phyloP scores from a whole-genome alignment of 2,888 invertebrate species.

The Stomorhina lunata region DNA sequence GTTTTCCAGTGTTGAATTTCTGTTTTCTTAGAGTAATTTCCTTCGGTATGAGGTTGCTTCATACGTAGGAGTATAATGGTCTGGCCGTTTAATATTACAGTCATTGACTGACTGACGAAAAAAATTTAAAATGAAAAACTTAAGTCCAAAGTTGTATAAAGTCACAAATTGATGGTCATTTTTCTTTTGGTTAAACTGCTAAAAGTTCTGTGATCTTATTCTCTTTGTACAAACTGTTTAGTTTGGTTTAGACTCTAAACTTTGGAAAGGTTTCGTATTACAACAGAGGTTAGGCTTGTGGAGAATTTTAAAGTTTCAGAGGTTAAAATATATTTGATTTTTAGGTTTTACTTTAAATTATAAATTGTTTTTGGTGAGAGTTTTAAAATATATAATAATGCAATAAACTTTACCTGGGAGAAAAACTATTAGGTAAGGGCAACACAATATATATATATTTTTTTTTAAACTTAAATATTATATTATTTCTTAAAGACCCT shows the following conservation, averaged over 20 bases:
- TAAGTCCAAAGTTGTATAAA: slow-evolving; percentile 1
- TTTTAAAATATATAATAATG: not conserved
- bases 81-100: slow-evolving; percentile 1
- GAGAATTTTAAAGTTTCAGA: slow-evolving; percentile 49
- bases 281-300: too few relatives aligned
- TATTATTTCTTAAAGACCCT: not conserved
- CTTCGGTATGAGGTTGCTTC: not conserved
- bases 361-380: not conserved
- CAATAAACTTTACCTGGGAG: not conserved
- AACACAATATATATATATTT: too few relatives aligned
- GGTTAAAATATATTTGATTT: slow-evolving; percentile 53
- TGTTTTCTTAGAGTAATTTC: not conserved
- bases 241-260: not conserved
- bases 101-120: slow-evolving; percentile 34
- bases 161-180: slow-evolving; percentile 50
- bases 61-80: not conserved
- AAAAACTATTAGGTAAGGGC: not conserved
- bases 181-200: slow-evolving; percentile 39
- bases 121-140: slow-evolving; percentile 19
- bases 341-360: not conserved
- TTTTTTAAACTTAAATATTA: not conserved
- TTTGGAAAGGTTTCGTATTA: too few relatives aligned
- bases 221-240: not conserved
- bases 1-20: slow-evolving; percentile 30
- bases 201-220: slow-evolving; percentile 44